These are phyloP conservation scores for Adelges cooleyi DNA, from an alignment of 1,140 invertebrate genomes.

Conservation along the genomic window DNA sequence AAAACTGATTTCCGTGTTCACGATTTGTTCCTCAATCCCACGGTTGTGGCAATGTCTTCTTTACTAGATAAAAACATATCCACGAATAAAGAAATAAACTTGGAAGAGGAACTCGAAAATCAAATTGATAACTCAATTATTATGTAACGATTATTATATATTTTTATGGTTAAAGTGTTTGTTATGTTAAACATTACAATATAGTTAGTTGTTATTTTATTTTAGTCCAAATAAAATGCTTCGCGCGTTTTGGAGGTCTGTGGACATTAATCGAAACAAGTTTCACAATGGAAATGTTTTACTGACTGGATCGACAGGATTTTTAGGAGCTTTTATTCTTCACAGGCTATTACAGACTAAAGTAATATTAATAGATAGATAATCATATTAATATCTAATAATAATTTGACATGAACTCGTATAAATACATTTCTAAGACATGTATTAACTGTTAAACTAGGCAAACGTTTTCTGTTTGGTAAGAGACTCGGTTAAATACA, in stretches of 20 bases:
- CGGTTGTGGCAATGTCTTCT: constrained; percentile 30
- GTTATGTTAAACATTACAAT: no score
- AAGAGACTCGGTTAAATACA: constrained; percentile 37
- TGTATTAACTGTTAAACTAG: no score
- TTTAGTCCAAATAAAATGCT: constrained; percentile 30
- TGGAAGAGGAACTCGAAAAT: constrained; percentile 25
- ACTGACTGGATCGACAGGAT: constrained; percentile 42
- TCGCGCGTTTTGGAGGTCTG: constrained; percentile 32
- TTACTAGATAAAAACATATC: constrained; percentile 29
- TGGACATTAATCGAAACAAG: constrained; percentile 31
- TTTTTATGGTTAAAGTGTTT: no score
- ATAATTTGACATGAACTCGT: no score
- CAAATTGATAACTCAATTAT: neutral
- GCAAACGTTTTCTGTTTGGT: constrained; percentile 40
- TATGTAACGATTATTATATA: no score
- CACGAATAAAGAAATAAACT: neutral
- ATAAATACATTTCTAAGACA: no score
- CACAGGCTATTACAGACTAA: constrained; percentile 39
- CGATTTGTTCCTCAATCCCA: constrained; percentile 33
- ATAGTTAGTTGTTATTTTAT: no score
- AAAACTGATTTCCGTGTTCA: constrained; percentile 20
- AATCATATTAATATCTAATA: no score
- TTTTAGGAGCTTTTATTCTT: constrained; percentile 40
- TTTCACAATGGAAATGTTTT: constrained; percentile 35
- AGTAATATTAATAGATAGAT: no score